Conservation (phyloP, 2,888 invertebrate species). For the Amphipoea lucens region DNA sequence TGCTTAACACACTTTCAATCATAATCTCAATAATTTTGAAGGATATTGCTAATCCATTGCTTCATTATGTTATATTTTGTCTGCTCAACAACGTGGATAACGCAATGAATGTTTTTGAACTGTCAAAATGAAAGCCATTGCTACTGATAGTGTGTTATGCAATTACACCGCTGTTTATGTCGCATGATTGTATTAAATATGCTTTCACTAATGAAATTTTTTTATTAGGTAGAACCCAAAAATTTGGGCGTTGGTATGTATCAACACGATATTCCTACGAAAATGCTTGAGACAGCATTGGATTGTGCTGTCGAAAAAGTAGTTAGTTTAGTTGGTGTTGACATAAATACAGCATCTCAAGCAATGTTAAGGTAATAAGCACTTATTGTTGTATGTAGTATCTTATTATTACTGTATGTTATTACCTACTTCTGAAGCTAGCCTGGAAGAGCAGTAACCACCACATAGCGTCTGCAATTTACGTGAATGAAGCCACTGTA, state of each 20-base stretch:
- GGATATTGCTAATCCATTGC: too few relatives aligned
- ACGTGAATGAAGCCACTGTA: background rate
- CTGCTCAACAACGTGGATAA: too few relatives aligned
- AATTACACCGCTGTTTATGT: background rate
- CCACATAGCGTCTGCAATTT: background rate
- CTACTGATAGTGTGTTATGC: too few relatives aligned
- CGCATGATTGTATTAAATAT: background rate
- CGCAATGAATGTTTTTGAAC: too few relatives aligned
- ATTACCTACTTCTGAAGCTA: background rate
- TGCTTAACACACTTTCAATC: too few relatives aligned
- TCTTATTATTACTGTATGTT: background rate
- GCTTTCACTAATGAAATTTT: slow-evolving; percentile 5
- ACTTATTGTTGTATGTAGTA: background rate
- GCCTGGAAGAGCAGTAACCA: background rate
- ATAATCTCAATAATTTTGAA: too few relatives aligned
- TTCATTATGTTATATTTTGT: too few relatives aligned
- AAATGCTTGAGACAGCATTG: slow-evolving; percentile 93
- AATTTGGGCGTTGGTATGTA: slow-evolving; percentile 99
- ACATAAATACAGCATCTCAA: slow-evolving; percentile 96
- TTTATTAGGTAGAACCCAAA: slow-evolving; percentile 94
- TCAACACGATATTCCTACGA: slow-evolving; percentile 96
- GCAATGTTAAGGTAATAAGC: slow-evolving; percentile 92
- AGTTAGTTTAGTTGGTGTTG: slow-evolving; percentile 98
- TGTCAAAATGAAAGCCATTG: too few relatives aligned
- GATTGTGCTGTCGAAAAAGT: slow-evolving; percentile 96